Conservation (phyloP, 2,113 vertebrate species). For the Forbesichthys papilliferus region DNA sequence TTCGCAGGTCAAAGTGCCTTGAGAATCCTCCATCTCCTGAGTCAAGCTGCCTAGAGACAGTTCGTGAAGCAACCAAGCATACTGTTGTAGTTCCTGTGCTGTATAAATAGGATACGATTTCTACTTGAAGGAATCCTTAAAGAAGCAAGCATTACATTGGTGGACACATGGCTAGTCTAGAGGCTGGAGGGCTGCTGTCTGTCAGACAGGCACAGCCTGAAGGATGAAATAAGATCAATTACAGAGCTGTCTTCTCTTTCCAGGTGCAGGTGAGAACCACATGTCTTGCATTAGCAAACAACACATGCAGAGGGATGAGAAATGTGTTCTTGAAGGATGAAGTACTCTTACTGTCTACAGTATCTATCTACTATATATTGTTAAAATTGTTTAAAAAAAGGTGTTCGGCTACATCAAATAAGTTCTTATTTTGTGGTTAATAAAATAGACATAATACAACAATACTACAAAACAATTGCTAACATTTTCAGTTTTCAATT, state of each 20-base stretch:
- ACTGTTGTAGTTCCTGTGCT: slow-evolving; percentile 14
- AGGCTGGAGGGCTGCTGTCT: slow-evolving; percentile 29
- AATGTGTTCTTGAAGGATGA: slow-evolving; percentile 41
- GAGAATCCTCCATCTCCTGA: background rate
- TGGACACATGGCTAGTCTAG: slow-evolving; percentile 21
- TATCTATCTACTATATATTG: slow-evolving; percentile 49
- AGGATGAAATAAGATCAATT: slow-evolving; percentile 56
- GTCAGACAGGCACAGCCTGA: slow-evolving; percentile 37
- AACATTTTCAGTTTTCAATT: too few species aligned
- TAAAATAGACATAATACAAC: too few species aligned
- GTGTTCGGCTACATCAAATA: too few species aligned
- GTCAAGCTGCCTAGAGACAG: slow-evolving; percentile 2
- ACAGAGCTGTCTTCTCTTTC: slow-evolving; percentile 52
- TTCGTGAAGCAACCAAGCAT: slow-evolving; percentile 2
- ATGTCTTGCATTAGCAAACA: slow-evolving; percentile 41
- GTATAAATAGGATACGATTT: slow-evolving; percentile 36
- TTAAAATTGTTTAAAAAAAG: too few species aligned
- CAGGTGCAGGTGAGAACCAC: slow-evolving; percentile 55
- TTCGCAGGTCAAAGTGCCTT: slow-evolving; percentile 14
- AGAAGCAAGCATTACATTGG: slow-evolving; percentile 24
- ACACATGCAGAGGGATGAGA: slow-evolving; percentile 53
- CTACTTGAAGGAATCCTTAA: slow-evolving; percentile 24
- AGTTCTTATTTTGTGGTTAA: too few species aligned
- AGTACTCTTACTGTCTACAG: slow-evolving; percentile 10
- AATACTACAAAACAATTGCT: too few species aligned